Base-by-base conservation (phyloP, 2,888 invertebrate genomes). In the Prionchulus punctatus region DNA sequence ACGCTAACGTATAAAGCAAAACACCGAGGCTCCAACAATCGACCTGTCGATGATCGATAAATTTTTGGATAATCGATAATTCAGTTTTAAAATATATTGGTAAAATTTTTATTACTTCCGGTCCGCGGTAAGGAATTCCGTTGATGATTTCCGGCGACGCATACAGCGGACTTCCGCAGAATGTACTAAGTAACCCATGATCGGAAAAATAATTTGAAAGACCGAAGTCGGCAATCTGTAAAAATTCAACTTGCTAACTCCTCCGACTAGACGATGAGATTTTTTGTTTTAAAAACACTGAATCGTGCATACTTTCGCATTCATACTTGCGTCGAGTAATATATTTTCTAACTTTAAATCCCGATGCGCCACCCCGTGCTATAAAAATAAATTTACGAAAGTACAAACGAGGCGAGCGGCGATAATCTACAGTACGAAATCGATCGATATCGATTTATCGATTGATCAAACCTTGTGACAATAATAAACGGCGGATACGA, bases 141-240 rank as follows among this genome's bases (percentile, higher is more conserved):
- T 70, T 69, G 57, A 77, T 69, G 56, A 77, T 77, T 62, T 71
- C 71, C 1, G 71, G 71, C 18, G 69, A 69, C 3, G 71, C 72
- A 63, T 77, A 77, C 15, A 76, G 69, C 54, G 76, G 76, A 36
- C 74, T 74, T 18, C 77, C 77, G 63, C 77, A 77, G 62, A 73
- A 77, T 1, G 76, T 77, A 48, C 67, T 67, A 58, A 76, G 70
- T 42, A 76, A 63, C 18, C 65, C 62, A 54, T 66, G 66, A 30
- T 65, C 65, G 26, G 64, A 60, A 58, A 67, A 98, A 60, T 92
- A 91, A 74, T 98, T 98, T 55, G 94, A 92, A 58, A 98, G 77
- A 59, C 98, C 98, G 74, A 98, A 98, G 77, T 98, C 98, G 18
- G 94, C 96, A 73, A 98, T 96, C 85, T 89, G 67, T n/a, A 7